Evolutionary conservation across 2,797 vertebrate genomes (phyloP), one percentile per base, ranked within the genome.

Genomic region (Choloepus didactylus): DNA sequence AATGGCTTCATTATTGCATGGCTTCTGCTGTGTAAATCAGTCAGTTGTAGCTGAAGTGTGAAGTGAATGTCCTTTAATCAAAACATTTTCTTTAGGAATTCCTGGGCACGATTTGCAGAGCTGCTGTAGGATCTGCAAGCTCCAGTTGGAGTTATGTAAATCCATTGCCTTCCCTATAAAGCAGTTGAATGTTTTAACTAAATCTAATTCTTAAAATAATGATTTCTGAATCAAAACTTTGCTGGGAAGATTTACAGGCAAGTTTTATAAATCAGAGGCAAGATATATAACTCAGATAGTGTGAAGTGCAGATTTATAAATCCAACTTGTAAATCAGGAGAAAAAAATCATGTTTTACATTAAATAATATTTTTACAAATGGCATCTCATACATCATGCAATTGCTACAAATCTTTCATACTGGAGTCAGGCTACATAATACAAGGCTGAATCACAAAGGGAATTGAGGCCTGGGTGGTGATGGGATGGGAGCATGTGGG

Each of bases 221-320:
- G 98, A 99, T 99, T 98, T 98, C 98, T 98, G 98, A 98, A 98
- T 98, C 98, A 98, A 98, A 98, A 98, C 98, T 99, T 98, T 98
- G 98, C 98, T 93, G 97, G 97, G 89, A 98, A 98, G 98, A 99
- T 99, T 99, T 99, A 99, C 98, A 98, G 97, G 98, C 97, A 95
- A 98, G 98, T 98, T 98, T 98, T 98, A 98, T 99, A 98, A 99
- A 99, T 98, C 98, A 98, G 98, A 98, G 85, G 98, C 98, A 98
- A 98, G 98, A 99, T 98, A 98, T 98, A 98, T 98, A 98, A 98
- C 98, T 97, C 98, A 98, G 98, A 98, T 97, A 97, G 97, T 97
- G 97, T 98, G 98, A 98, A 98, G 98, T 98, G 56, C 96, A 98
- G 98, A 98, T 98, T 98, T 99, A 99, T 99, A 98, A 98, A 98